phyloP scores from a whole-genome alignment of 2,113 vertebrate species.

The Cebidichthys violaceus region DNA sequence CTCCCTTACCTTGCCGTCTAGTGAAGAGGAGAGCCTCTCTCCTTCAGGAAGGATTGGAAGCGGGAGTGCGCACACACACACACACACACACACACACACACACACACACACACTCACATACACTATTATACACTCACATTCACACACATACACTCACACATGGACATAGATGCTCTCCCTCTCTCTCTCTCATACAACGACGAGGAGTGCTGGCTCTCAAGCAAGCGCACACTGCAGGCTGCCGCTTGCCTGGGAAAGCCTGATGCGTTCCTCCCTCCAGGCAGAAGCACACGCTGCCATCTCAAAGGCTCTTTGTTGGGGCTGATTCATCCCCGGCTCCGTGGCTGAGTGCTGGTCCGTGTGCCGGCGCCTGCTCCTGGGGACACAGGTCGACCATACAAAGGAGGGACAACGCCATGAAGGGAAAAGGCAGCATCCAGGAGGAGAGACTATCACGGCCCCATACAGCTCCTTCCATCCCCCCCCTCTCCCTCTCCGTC shows the following conservation, averaged over 20 bases:
- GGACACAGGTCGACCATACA: constrained; percentile 54
- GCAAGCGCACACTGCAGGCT: constrained; percentile 84
- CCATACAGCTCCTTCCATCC: constrained; percentile 73
- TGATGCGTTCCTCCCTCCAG: constrained; percentile 85
- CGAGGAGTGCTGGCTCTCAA: constrained; percentile 77
- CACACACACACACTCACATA: constrained; percentile 63
- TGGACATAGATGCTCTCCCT: constrained; percentile 56
- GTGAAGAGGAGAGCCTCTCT: constrained; percentile 79
- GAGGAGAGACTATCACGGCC: constrained; percentile 75
- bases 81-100: constrained; percentile 73
- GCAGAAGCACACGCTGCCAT: constrained; percentile 79
- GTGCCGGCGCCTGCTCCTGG: constrained; percentile 68
- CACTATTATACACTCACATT: constrained; percentile 65
- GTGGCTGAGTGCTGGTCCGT: constrained; percentile 69
- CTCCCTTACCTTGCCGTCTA: constrained; percentile 83
- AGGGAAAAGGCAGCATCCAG: constrained; percentile 75
- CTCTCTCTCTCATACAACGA: constrained; percentile 48
- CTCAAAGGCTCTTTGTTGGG: constrained; percentile 84
- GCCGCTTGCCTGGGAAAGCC: constrained; percentile 85
- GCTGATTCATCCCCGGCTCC: constrained; percentile 77
- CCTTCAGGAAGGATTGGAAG: constrained; percentile 77
- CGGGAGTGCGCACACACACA: constrained; percentile 71
- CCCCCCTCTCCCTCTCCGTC: constrained; percentile 55
- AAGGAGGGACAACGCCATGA: constrained; percentile 72
- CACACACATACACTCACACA: constrained; percentile 56